phyloP scores from a whole-genome alignment of 2,888 invertebrate species.

The Heliconius ismenius region DNA sequence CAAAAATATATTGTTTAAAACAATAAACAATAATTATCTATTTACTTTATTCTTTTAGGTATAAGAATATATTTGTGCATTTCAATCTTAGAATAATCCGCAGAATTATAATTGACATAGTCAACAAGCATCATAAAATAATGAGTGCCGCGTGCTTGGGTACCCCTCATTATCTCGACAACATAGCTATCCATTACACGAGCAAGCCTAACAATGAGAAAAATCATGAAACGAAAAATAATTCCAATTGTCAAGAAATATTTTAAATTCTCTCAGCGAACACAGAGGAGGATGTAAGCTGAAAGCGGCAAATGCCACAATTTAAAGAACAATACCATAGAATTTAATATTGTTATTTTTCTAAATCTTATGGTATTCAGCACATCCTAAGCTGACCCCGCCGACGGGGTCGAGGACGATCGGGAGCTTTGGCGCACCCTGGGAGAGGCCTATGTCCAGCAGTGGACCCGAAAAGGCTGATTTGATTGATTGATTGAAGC shows the following conservation, averaged over 20 bases:
- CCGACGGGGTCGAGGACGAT: too few relatives aligned
- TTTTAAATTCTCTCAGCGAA: conserved; percentile 33
- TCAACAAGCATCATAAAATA: conserved; percentile 44
- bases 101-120: conserved; percentile 39
- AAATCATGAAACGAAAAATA: conserved; percentile 45
- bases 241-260: conserved; percentile 45
- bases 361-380: not conserved
- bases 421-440: too few relatives aligned
- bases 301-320: not conserved
- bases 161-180: conserved; percentile 42
- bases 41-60: not conserved
- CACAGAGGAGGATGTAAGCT: not conserved
- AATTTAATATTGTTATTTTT: not conserved
- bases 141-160: conserved; percentile 42
- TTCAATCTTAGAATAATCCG: conserved; percentile 26
- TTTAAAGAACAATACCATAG: not conserved
- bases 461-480: too few relatives aligned
- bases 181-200: conserved; percentile 45
- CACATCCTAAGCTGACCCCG: not conserved
- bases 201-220: conserved; percentile 47
- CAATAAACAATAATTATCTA: not conserved
- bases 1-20: not conserved
- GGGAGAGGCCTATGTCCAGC: too few relatives aligned
- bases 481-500: too few relatives aligned
- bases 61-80: conserved; percentile 5